A percentile compares a stretch with the other conserved stretches of the same genome.
Conservation (phyloP, 1,140 invertebrate species). For the Tetragnatha versicolor region DNA sequence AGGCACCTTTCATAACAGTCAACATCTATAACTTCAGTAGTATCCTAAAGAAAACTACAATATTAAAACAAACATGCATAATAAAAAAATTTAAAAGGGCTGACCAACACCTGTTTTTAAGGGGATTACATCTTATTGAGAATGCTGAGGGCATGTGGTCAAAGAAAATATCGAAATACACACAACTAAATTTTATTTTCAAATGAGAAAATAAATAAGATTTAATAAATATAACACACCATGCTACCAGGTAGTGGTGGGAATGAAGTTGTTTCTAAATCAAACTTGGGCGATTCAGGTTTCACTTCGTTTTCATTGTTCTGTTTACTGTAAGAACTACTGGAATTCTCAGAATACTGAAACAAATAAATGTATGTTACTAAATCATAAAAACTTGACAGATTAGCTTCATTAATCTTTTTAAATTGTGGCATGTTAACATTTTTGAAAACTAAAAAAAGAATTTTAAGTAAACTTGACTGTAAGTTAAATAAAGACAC, state of each 20-base stretch:
- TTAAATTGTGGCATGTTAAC: too few species aligned
- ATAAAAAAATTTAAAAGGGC: too few species aligned
- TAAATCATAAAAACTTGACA: too few species aligned
- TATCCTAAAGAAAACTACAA: slow-evolving; percentile 51
- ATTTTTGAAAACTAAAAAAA: background rate
- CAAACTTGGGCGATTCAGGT: slow-evolving; percentile 70
- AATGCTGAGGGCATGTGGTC: too few species aligned
- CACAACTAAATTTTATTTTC: background rate
- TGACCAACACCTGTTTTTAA: too few species aligned
- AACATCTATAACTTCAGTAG: slow-evolving; percentile 42
- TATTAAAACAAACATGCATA: too few species aligned
- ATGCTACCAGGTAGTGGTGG: slow-evolving; percentile 77
- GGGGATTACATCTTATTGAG: too few species aligned
- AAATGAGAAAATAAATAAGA: background rate
- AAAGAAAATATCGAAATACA: background rate
- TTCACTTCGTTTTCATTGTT: slow-evolving; percentile 47
- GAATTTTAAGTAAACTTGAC: background rate
- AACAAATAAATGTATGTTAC: background rate
- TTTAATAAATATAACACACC: slow-evolving; percentile 58
- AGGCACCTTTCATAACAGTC: slow-evolving; percentile 68
- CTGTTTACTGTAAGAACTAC: slow-evolving; percentile 23
- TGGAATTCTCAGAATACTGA: slow-evolving; percentile 42
- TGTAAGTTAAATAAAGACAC: background rate
- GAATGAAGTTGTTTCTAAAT: slow-evolving; percentile 80
- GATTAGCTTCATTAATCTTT: too few species aligned